Conservation (phyloP, 2,888 invertebrate species). For the Brenthis daphne region DNA sequence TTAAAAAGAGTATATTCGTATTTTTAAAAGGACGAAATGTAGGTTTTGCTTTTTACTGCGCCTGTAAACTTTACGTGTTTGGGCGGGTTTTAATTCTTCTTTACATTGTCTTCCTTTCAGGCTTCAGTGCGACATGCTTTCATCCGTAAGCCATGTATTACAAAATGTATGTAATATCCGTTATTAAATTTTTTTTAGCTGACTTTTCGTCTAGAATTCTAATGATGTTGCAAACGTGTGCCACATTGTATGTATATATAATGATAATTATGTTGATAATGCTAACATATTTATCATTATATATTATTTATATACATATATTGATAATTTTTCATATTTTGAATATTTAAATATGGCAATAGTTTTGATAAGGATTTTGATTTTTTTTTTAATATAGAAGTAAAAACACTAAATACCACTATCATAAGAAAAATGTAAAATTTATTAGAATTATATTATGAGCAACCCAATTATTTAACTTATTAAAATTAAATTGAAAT, state of each 20-base stretch:
- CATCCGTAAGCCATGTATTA: constrained; percentile 3
- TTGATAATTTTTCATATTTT: no score
- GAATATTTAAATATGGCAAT: no score
- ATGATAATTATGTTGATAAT: no score
- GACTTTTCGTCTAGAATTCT: not conserved
- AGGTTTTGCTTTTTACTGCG: constrained; percentile 4
- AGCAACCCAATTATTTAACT: no score
- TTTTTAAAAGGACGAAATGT: constrained; percentile 14
- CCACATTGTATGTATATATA: not conserved
- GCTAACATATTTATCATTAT: no score
- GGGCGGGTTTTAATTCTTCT: constrained; percentile 18
- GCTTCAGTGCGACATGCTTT: constrained; percentile 11
- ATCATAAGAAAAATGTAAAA: no score
- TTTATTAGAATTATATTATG: no score
- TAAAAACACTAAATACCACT: no score
- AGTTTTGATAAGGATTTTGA: no score
- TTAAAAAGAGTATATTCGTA: constrained; percentile 14
- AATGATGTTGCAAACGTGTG: not conserved
- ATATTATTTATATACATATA: no score
- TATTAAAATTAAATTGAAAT: no score
- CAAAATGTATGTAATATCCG: constrained; percentile 5
- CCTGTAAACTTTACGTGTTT: constrained; percentile 25
- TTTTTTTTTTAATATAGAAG: no score
- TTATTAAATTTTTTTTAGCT: constrained; percentile 6
- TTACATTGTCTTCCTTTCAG: constrained; percentile 17